These are phyloP conservation scores for Apis mellifera DNA, from an alignment of 1,140 invertebrate species.

Conservation along the genomic window Amel_HAv3.1 CM009931.2:21791501-21792000, in stretches of 20 bases:
- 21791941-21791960: conserved; percentile 79
- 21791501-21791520: not conserved
- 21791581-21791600: not conserved
- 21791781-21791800: conserved; percentile 41
- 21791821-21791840: conserved; percentile 18
- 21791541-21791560: too few relatives aligned
- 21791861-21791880: conserved; percentile 37
- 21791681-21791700: not conserved
- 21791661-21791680: too few relatives aligned
- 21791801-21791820: conserved; percentile 21
- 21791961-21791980: conserved; percentile 79
- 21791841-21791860: conserved; percentile 46
- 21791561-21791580: not conserved
- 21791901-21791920: conserved; percentile 41
- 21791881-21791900: conserved; percentile 45
- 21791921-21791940: conserved; percentile 75
- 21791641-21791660: not conserved
- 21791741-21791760: conserved; percentile 15
- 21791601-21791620: too few relatives aligned
- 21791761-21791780: conserved; percentile 41
- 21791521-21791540: not conserved
- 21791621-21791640: not conserved
- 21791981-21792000: conserved; percentile 72
- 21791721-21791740: not conserved
- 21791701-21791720: not conserved